A percentile compares a stretch with the other conserved stretches of the same genome.
phyloP scores from a whole-genome alignment of 2,113 vertebrate species.

The Smithornis capensis region DNA sequence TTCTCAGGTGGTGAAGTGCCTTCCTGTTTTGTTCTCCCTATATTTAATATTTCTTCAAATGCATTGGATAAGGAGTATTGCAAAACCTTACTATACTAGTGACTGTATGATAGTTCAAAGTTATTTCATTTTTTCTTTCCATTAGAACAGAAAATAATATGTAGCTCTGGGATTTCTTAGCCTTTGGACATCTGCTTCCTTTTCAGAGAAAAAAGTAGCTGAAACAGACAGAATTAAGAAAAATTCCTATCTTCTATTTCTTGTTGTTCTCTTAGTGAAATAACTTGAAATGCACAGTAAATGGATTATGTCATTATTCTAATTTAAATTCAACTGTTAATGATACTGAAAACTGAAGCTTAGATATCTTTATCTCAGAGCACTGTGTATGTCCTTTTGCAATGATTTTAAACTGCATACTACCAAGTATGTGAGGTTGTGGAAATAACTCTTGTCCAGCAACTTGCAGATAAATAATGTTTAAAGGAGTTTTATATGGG shows the following conservation, averaged over 20 bases:
- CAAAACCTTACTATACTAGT: not conserved
- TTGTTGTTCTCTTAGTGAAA: not conserved
- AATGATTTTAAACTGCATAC: not conserved
- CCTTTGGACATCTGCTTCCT: not conserved
- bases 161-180: not conserved
- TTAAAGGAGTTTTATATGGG: rapidly evolving
- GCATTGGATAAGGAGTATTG: not conserved
- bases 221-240: not conserved
- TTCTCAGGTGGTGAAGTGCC: not conserved
- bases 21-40: not conserved
- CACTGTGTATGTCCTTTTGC: not conserved
- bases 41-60: not conserved
- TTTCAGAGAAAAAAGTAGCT: not conserved
- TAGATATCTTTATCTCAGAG: not conserved
- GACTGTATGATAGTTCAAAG: not conserved
- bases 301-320: not conserved
- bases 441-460: not conserved
- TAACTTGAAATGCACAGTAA: not conserved
- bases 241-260: not conserved
- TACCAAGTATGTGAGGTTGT: not conserved
- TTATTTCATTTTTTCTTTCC: not conserved
- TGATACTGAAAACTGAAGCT: not conserved
- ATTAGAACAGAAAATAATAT: not conserved
- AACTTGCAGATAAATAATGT: not conserved
- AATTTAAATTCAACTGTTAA: not conserved